Base-by-base conservation (phyloP, 2,888 invertebrate species). In the Dione juno region DNA sequence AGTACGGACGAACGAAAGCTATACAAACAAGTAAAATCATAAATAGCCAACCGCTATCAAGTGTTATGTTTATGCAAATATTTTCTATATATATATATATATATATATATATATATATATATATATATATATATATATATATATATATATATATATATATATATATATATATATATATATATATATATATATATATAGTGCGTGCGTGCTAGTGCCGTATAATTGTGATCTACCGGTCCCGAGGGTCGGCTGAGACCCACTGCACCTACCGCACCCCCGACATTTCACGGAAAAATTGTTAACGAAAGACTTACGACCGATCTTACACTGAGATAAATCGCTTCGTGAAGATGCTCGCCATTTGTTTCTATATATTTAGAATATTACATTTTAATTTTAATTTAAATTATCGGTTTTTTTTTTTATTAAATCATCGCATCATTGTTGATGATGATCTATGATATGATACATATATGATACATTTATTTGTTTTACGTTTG, bases 221-320 rank as follows among this genome's bases (percentile, higher is more conserved):
- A 92, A 93, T 91, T 87, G 90, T 89, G 90, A 93, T 87, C 86
- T 91, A 93, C 82, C 76, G 88, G 75, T 78, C 90, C 86, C 85
- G 74, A 59, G 90, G 85, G 88, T 50, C 64, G 74, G 67, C 68
- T 65, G 71, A 75, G 78, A 74, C 77, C 71, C 70, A 71, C 67
- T 76, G 78, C 79, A 80, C 80, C 80, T 76, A 76, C 78, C 78
- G 79, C 73, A 75, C 83, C 84, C 83, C 80, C 76, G 77, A 70
- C 77, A 75, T 76, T 80, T 74, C 74, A 78, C 77, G 76, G 78
- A 79, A 82, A 82, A 80, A 81, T 81, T 82, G 81, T 79, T 79
- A 79, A 75, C 78, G 79, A 78, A 80, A 81, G 82, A 82, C 80
- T 77, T 81, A 83, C 80, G 78, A 80, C 80, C 75, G 76, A 74